Base-by-base conservation (phyloP, 2,888 invertebrate species). In the Nemoura dubitans region DNA sequence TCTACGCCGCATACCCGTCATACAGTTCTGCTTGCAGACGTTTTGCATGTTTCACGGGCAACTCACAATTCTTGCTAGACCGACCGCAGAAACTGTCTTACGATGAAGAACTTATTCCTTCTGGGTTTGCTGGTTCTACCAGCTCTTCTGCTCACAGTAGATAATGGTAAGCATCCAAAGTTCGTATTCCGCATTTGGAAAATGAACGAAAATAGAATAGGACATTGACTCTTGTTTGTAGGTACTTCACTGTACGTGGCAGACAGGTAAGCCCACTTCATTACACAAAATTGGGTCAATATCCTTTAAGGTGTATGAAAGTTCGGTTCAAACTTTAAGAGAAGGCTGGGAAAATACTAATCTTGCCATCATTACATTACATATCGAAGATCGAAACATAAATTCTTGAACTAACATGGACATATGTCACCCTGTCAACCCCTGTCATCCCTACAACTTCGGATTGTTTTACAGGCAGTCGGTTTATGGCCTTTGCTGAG, bases 81-180 rank as follows among this genome's bases (percentile, higher is more conserved):
- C 29, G 16, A 26, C 78, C 30, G 76, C 86, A 21, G 10, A n/a
- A 0, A 26, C 80, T 14, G 30, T 80, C n/a, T 27, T 2, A 78
- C n/a, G 10, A 87, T 82, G 43, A 87, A 94, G 92, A 93, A 94
- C 90, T 92, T 95, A 90, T 93, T 94, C 91, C 91, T 96, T 89
- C 91, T 95, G 84, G 90, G 93, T 88, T 90, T 96, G 86, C 90
- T 96, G 90, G 94, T 95, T 89, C 92, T 96, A 88, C 96, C 96
- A 89, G 94, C 95, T 43, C 93, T 95, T 82, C 93, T 96, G 89
- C 93, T 95, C 89, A 95, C 95, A 89, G 93, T 95, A 89, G 94
- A 94, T 91, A 93, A 92, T 92, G 95, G 96, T 97, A 93, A 96
- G 95, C 93, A 86, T 84, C 43, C 16, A 1, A 21, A 7, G 14